These are phyloP conservation scores for Choloepus didactylus DNA, from an alignment of 2,797 vertebrate species.

Conservation along the genomic window DNA sequence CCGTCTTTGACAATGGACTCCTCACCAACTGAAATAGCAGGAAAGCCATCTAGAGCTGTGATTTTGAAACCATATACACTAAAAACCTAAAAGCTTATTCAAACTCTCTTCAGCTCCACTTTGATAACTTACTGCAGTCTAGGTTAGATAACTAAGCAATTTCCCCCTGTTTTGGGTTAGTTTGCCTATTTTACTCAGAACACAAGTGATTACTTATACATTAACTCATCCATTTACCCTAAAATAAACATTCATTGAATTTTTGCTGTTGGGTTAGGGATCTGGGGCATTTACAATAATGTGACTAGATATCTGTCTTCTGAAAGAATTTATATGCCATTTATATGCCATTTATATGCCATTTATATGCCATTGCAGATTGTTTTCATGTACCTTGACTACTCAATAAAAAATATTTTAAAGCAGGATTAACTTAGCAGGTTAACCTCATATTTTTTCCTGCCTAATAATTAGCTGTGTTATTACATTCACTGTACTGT, in stretches of 20 bases:
- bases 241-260: background rate
- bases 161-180: background rate
- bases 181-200: background rate
- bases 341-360: fast-evolving
- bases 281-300: background rate
- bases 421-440: background rate
- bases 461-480: background rate
- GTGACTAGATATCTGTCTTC: fast-evolving
- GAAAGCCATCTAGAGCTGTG: background rate
- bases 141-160: background rate
- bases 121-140: background rate
- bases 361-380: fast-evolving
- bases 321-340: fast-evolving
- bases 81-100: background rate
- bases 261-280: background rate
- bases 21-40: background rate
- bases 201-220: background rate
- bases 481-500: background rate
- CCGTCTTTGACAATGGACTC: background rate
- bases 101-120: background rate
- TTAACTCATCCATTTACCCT: background rate
- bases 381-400: background rate
- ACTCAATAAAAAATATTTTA: background rate
- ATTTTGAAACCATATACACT: background rate
- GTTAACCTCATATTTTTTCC: background rate